Evolutionary conservation across 2,888 invertebrate species (phyloP), one percentile per base, ranked within the genome.

Genomic region (Keiferia lycopersicella): DNA sequence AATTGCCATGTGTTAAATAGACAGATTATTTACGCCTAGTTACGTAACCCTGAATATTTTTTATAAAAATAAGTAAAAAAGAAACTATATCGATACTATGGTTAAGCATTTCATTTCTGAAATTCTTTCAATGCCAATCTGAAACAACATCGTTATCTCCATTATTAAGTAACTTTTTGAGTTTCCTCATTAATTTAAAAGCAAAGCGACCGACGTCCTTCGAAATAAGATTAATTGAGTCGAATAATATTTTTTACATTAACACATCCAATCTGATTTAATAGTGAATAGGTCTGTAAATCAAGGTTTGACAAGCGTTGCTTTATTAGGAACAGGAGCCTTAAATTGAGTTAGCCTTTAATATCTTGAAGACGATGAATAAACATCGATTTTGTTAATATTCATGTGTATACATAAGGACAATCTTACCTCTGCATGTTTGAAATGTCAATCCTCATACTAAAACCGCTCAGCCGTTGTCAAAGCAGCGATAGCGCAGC

Each of bases 381-480:
- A 45, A 45, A n/a, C 45, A 45, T 45, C 10, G n/a, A 16, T 34
- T 58, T 58, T n/a, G 57, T 58, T 16, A 58, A 58, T 58, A 58
- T 58, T 58, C 14, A 58, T 58, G 57, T 58, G 16, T 58, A 2
- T n/a, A n/a, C n/a, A n/a, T 45, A 16, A 45, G 16, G 45, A 16
- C 45, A 3, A 45, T 4, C 45, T 4, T 8, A 45, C 41, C 11
- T 14, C 12, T 41, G 26, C 2, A 41, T 14, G 41, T 34, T 30
- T 30, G 30, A 30, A 30, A 30, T 6, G 30, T 6, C 30, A 30
- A 4, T n/a, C n/a, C n/a, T n/a, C n/a, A n/a, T n/a, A n/a, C n/a
- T n/a, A n/a, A n/a, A n/a, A n/a, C n/a, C n/a, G n/a, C n/a, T n/a
- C n/a, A n/a, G n/a, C n/a, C n/a, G n/a, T n/a, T n/a, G n/a, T n/a